Conservation (phyloP, 2,888 invertebrate species). For the Oxycera nigricornis region DNA sequence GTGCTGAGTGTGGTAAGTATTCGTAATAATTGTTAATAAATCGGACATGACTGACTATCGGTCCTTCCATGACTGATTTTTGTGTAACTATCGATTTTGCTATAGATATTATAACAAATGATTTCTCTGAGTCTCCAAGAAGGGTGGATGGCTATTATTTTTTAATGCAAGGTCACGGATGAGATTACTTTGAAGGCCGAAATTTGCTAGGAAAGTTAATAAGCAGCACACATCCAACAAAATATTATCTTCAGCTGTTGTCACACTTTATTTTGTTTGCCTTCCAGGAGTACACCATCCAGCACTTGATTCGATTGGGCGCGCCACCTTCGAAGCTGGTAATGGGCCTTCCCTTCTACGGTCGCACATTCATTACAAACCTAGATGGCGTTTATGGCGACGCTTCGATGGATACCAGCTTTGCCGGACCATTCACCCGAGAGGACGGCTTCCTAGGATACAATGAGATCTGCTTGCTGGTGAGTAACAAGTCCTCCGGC, state of each 20-base stretch:
- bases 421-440: constrained; percentile 78
- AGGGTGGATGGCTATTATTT: no score
- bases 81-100: no score
- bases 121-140: no score
- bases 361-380: constrained; percentile 73
- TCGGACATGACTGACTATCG: no score
- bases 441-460: constrained; percentile 88
- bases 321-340: constrained; percentile 80
- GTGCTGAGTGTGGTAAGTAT: constrained; percentile 73
- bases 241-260: not conserved
- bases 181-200: no score
- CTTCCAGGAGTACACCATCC: constrained; percentile 74
- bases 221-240: no score
- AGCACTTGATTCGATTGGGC: constrained; percentile 76
- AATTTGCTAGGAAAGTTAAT: no score
- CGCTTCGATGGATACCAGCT: constrained; percentile 68
- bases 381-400: constrained; percentile 58
- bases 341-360: constrained; percentile 83
- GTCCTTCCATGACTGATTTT: no score
- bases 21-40: no score
- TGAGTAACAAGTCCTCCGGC: constrained; percentile 66
- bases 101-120: no score
- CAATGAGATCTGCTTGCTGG: constrained; percentile 78
- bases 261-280: not conserved
- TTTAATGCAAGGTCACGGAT: no score